These are phyloP conservation scores for Eupithecia centaureata DNA, from an alignment of 2,888 invertebrate genomes.

Conservation along the genomic window DNA sequence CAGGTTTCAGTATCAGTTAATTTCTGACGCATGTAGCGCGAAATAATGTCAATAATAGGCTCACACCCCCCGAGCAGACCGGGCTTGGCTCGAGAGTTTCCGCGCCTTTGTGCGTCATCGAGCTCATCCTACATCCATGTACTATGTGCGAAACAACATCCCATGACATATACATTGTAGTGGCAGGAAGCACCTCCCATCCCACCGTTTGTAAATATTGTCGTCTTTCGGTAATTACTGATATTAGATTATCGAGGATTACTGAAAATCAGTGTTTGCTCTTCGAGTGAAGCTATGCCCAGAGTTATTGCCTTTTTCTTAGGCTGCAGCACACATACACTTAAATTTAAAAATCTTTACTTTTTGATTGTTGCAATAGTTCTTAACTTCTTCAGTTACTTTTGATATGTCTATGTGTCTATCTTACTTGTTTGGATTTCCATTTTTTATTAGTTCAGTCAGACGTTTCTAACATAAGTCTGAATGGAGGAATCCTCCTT, in stretches of 20 bases:
- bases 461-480: background rate
- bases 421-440: background rate
- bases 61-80: conserved; percentile 18
- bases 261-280: no score
- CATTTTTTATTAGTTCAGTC: background rate
- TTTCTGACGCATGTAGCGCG: conserved; percentile 5
- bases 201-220: conserved; percentile 10
- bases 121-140: conserved; percentile 30
- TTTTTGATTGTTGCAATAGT: no score
- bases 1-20: background rate
- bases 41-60: conserved; percentile 21
- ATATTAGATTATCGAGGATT: background rate
- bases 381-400: no score
- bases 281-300: no score
- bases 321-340: no score
- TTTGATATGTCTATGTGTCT: no score
- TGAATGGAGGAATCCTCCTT: background rate
- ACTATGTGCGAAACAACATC: conserved; percentile 17
- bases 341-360: no score
- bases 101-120: conserved; percentile 30
- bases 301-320: no score
- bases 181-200: conserved; percentile 8
- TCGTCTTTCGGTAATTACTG: background rate
- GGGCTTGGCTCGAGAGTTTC: conserved; percentile 22
- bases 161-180: conserved; percentile 15